Evolutionary conservation across 2,113 vertebrate species (phyloP), one percentile per base, ranked within the genome.

Genomic region (Pomatostomus ruficeps): DNA sequence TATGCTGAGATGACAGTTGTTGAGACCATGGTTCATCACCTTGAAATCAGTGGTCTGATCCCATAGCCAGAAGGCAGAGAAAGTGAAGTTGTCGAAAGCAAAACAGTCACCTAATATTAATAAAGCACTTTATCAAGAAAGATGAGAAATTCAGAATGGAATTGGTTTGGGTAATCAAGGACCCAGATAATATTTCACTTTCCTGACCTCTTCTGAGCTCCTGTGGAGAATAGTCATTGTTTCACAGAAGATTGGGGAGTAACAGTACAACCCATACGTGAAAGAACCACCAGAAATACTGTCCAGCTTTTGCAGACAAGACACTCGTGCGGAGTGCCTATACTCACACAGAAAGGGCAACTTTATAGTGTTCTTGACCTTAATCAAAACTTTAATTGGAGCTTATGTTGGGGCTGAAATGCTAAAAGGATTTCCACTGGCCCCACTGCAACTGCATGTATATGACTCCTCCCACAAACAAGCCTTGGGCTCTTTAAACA

Each of bases 201-300:
- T 59, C 13, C 66, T 63, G 78, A 54, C 67, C 43, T 54, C 36
- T 61, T 66, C 18, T 72, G 98, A 97, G 93, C 91, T 61, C 87
- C 97, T 0, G 57, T 96, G 98, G 91, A 97, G 97, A 80, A 98
- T 98, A 97, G 97, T 97, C 7, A 97, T 97, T 78, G 49, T 97
- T 4, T 80, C 97, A 13, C 97, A 92, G 89, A 93, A 96, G 57
- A 75, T 57, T 0, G 58, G 94, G 40, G 92, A 93, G 28, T 61
- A 93, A 5, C 80, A 90, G 19, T 72, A 91, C 1, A 83, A 97
- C 1, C 88, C 97, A 22, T 98, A 97, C 62, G 92, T 97, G 95
- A 98, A 98, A 81, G 98, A 97, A 51, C 97, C 97, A 35, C 97
- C 97, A 0, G 46, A 98, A 95, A 97, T 63, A 95, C 78, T 97